Percentiles rank a stretch among this genome's conserved stretches.
These are phyloP conservation scores for Leucophenga maculata DNA, from an alignment of 2,888 invertebrate species.

Conservation along the genomic window DNA sequence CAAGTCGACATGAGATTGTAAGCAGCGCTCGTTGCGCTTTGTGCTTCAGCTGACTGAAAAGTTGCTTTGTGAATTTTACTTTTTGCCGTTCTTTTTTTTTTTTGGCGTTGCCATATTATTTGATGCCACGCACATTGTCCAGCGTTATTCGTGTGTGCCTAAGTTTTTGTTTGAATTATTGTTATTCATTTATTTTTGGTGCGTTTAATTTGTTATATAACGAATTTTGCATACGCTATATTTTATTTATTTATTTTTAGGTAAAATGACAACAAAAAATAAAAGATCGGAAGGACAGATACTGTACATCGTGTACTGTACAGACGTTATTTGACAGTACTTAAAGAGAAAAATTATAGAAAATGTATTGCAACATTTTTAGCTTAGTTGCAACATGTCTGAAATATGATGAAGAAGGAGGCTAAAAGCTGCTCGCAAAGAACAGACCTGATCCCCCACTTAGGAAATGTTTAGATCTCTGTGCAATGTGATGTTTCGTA, in stretches of 20 bases:
- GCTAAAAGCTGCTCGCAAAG: too few relatives aligned
- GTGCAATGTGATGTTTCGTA: too few relatives aligned
- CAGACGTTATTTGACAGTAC: too few relatives aligned
- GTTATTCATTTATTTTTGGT: conserved; percentile 45
- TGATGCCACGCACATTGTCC: conserved; percentile 46
- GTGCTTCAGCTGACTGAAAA: conserved; percentile 19
- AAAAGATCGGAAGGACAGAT: too few relatives aligned
- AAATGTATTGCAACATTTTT: too few relatives aligned
- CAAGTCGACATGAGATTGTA: conserved; percentile 44
- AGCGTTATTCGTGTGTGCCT: conserved; percentile 61
- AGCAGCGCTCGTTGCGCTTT: conserved; percentile 19
- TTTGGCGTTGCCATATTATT: conserved; percentile 39
- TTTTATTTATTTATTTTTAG: background rate
- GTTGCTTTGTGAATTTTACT: background rate
- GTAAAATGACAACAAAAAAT: too few relatives aligned
- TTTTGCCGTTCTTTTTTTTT: conserved; percentile 40
- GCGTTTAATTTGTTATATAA: conserved; percentile 51
- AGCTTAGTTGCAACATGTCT: too few relatives aligned
- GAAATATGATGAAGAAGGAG: too few relatives aligned
- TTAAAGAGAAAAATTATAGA: too few relatives aligned
- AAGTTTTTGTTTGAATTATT: conserved; percentile 54
- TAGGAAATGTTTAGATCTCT: too few relatives aligned
- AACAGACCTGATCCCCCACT: too few relatives aligned
- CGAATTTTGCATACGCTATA: conserved; percentile 35
- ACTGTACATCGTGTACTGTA: too few relatives aligned